phyloP scores from a whole-genome alignment of 2,797 vertebrate genomes.

The Alcedo atthis region DNA sequence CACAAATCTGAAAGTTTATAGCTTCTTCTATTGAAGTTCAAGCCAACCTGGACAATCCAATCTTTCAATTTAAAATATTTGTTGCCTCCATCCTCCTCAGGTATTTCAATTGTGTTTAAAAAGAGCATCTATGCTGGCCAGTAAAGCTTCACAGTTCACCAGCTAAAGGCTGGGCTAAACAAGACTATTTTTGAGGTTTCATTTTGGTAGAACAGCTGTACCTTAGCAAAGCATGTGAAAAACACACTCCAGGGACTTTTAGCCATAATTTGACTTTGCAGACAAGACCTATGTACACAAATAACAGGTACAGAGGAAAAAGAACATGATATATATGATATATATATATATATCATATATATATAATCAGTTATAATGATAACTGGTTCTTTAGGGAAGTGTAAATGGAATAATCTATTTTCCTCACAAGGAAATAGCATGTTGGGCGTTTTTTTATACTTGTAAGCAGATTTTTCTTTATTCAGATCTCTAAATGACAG shows the following conservation, averaged over 20 bases:
- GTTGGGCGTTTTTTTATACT: not conserved
- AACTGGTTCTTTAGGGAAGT: not conserved
- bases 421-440: not conserved
- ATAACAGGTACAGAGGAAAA: not conserved
- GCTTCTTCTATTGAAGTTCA: not conserved
- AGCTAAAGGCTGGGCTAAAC: not conserved
- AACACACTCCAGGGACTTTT: not conserved
- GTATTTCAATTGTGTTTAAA: not conserved
- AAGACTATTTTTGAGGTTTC: not conserved
- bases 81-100: fast-evolving
- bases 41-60: not conserved
- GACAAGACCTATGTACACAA: not conserved
- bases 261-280: not conserved
- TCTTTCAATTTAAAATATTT: not conserved
- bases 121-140: not conserved
- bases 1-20: not conserved
- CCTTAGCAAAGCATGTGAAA: not conserved
- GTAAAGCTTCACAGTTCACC: not conserved
- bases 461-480: not conserved
- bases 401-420: not conserved
- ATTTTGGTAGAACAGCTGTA: not conserved
- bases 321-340: not conserved
- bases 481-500: not conserved
- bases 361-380: no score
- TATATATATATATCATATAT: no score